Conservation (phyloP, 1,140 invertebrate genomes). For the Hyles euphorbiae region DNA sequence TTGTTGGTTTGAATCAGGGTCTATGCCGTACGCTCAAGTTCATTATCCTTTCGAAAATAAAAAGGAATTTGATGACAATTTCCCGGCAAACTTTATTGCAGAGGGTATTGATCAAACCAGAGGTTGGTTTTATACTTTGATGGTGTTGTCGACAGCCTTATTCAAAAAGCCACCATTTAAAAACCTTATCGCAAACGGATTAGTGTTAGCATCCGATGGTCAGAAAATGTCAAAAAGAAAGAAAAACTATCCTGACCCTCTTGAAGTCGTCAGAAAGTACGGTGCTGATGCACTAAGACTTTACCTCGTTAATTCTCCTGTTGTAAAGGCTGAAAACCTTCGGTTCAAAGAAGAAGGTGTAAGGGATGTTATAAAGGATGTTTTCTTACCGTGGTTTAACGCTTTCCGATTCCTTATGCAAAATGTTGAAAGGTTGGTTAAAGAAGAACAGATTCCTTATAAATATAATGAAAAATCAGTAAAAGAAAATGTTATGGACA, state of each 20-base stretch:
- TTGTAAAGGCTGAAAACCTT: slow-evolving; percentile 97
- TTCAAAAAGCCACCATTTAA: slow-evolving; percentile 98
- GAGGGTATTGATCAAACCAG: slow-evolving; percentile 99
- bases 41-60: slow-evolving; percentile 97
- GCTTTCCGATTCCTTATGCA: slow-evolving; percentile 97
- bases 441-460: slow-evolving; percentile 81
- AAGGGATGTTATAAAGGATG: slow-evolving; percentile 96
- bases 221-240: slow-evolving; percentile 99
- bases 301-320: slow-evolving; percentile 98
- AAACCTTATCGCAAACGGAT: slow-evolving; percentile 96
- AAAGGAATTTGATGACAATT: slow-evolving; percentile 94
- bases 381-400: slow-evolving; percentile 99
- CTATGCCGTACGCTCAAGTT: slow-evolving; percentile 98
- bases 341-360: slow-evolving; percentile 98
- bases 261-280: slow-evolving; percentile 93
- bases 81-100: slow-evolving; percentile 99
- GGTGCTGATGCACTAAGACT: slow-evolving; percentile 97
- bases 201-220: slow-evolving; percentile 96
- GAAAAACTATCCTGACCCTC: slow-evolving; percentile 98
- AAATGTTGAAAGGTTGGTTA: slow-evolving; percentile 89
- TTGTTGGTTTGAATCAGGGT: slow-evolving; percentile 99
- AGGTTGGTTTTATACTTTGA: slow-evolving; percentile 98
- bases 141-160: slow-evolving; percentile 97
- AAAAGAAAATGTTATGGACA: slow-evolving; percentile 94
- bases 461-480: slow-evolving; percentile 78